Conservation (phyloP, 2,888 invertebrate species). For the Cepaea hortensis region DNA sequence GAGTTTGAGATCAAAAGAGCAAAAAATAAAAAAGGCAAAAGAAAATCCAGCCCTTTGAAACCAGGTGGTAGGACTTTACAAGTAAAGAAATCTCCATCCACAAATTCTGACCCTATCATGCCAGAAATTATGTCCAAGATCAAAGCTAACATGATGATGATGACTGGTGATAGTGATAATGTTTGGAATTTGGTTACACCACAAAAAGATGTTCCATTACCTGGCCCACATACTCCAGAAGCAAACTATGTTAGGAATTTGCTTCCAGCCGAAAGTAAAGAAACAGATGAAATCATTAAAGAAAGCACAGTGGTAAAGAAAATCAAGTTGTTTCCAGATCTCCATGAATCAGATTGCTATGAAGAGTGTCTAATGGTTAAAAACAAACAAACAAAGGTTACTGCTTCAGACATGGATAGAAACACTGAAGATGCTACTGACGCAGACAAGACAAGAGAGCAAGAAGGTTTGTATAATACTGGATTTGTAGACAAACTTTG, state of each 20-base stretch:
- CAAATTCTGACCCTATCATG: not conserved
- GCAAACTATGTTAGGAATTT: slow-evolving; percentile 10
- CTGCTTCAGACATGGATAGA: not conserved
- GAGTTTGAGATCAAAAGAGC: not conserved
- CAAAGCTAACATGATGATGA: no score
- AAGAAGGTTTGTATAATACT: not conserved
- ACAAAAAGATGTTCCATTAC: slow-evolving; percentile 12
- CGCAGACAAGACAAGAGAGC: not conserved
- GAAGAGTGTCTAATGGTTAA: not conserved
- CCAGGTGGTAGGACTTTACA: not conserved
- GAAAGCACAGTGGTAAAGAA: not conserved
- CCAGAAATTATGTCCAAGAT: not conserved
- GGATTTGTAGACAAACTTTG: not conserved
- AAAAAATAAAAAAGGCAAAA: slow-evolving; percentile 6
- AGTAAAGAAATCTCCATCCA: not conserved
- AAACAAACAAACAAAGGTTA: not conserved
- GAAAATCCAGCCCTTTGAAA: not conserved
- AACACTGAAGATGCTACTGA: not conserved
- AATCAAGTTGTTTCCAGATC: slow-evolving; percentile 32
- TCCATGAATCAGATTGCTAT: not conserved
- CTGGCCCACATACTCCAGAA: not conserved
- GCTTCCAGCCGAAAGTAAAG: slow-evolving; percentile 4
- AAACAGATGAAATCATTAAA: not conserved
- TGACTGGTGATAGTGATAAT: not conserved
- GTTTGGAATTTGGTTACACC: slow-evolving; percentile 33